phyloP scores from a whole-genome alignment of 2,797 vertebrate genomes.

The Rallus crepitans region DNA sequence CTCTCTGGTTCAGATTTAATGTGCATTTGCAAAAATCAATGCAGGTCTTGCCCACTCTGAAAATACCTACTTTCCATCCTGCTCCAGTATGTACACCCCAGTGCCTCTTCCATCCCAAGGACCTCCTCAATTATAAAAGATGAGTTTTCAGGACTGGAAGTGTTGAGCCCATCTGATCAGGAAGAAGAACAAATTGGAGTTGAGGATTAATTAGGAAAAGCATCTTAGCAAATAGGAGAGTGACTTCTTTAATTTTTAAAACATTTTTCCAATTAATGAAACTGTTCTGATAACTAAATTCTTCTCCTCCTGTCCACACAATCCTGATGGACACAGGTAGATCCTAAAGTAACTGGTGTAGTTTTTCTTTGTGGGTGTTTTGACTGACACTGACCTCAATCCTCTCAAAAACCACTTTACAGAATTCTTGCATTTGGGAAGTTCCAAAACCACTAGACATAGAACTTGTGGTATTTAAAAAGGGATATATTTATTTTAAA shows the following conservation, averaged over 20 bases:
- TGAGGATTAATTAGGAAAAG: neutral
- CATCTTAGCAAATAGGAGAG: neutral
- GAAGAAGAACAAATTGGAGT: neutral
- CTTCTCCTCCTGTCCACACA: neutral
- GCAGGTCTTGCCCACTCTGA: neutral
- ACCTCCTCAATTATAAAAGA: neutral
- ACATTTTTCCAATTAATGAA: neutral
- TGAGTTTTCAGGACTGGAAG: neutral
- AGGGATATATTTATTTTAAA: neutral
- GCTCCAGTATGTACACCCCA: neutral
- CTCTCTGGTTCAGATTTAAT: neutral
- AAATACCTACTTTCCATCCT: neutral
- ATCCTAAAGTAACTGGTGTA: neutral
- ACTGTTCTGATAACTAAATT: neutral
- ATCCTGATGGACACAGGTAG: neutral
- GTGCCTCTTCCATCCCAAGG: neutral
- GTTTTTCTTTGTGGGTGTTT: neutral
- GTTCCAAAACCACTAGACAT: neutral
- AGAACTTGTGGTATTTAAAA: neutral
- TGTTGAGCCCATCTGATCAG: neutral
- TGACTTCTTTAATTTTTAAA: neutral
- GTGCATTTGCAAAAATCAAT: neutral
- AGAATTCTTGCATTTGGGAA: neutral
- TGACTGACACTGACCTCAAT: neutral
- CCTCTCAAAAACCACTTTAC: neutral